Evolutionary conservation across 2,888 invertebrate genomes (phyloP), one percentile per base, ranked within the genome.

Genomic region (Melanostoma mellinum): DNA sequence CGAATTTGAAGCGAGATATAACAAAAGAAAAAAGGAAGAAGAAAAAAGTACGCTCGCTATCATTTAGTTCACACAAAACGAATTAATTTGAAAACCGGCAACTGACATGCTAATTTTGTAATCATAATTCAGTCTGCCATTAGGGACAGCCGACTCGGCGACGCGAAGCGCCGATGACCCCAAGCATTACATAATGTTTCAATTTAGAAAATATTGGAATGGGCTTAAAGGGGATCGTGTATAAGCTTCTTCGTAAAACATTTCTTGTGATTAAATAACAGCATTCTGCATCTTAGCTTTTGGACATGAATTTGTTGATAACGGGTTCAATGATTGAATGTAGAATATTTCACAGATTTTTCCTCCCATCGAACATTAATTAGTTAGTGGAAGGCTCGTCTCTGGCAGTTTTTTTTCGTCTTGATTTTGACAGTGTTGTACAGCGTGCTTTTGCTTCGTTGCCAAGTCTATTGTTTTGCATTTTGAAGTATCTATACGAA

Each of bases 61-160:
- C 40, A 55, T 40, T 8, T 40, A 42, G n/a, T 10, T 20, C 33
- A 10, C 9, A 46, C 2, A 46, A 69, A 63, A 35, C 58, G 63
- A 71, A 71, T 71, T 71, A 60, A 81, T 81, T 20, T 65, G 67
- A 65, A 36, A 55, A 32, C 30, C 4, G 35, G n/a, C 3, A 46
- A 50, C 35, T 75, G 40, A 30, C 65, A 76, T 69, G 69, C 10
- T 71, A 72, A 65, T 63, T 56, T 40, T 30, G 44, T 58, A 48
- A 68, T 63, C 52, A 63, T 35, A 61, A 63, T 74, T 40, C 48
- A 9, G 50, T 71, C 36, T 71, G 75, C 69, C 68, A 76, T 63
- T 71, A 75, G 46, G 55, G 56, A 74, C 65, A 67, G 20, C 20
- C 20, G 20, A 20, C 20, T 20, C 20, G 20, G 20, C 5, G 33